Percentiles rank a stretch among this genome's conserved stretches.
phyloP scores from a whole-genome alignment of 1,140 invertebrate genomes.

The Odontomachus brunneus region DNA sequence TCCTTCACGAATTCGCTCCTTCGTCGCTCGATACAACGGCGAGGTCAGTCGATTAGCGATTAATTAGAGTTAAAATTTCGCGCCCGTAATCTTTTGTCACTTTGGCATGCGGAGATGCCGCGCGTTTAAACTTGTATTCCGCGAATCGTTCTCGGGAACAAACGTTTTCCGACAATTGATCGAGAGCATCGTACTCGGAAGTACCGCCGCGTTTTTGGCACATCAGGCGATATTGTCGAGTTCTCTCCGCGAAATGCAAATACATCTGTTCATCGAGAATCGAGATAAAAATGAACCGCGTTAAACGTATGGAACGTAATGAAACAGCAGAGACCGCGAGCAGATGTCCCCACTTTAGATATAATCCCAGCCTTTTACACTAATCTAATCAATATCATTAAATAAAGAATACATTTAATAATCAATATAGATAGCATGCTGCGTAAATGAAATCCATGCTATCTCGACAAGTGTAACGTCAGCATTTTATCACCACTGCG shows the following conservation, averaged over 20 bases:
- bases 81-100: not conserved
- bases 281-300: constrained; percentile 39
- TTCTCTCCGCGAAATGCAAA: not conserved
- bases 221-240: not conserved
- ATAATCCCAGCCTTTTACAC: constrained; percentile 82
- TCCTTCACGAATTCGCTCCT: no score
- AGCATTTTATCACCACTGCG: constrained; percentile 4
- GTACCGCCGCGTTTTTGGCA: not conserved
- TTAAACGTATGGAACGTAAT: not conserved
- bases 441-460: constrained; percentile 68
- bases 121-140: no score
- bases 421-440: constrained; percentile 77
- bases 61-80: not conserved
- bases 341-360: constrained; percentile 84
- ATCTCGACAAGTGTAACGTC: constrained; percentile 30
- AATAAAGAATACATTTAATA: constrained; percentile 82
- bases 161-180: not conserved
- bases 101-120: not conserved
- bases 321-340: constrained; percentile 49
- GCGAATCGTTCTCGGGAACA: not conserved
- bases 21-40: constrained; percentile 11
- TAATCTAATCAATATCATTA: constrained; percentile 84
- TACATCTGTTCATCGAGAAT: constrained; percentile 14
- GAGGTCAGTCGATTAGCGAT: constrained; percentile 19
- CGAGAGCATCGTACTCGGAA: not conserved